Evolutionary conservation across 2,888 invertebrate species (phyloP), one percentile per base, ranked within the genome.

Genomic region (Melanchra persicariae): DNA sequence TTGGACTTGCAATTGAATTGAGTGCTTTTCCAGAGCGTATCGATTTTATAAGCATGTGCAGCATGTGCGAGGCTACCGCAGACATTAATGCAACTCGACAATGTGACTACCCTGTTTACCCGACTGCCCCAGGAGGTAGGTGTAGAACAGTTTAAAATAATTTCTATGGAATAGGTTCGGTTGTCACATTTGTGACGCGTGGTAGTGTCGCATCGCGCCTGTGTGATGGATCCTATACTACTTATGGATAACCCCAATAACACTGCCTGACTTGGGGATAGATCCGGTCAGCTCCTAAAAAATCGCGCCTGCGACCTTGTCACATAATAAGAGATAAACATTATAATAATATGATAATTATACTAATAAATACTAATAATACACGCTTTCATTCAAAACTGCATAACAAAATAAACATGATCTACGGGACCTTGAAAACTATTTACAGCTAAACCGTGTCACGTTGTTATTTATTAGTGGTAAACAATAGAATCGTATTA

Each of bases 401-500:
- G 54, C 45, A 66, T 63, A 45, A 61, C 57, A 70, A 43, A 49
- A 49, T n/a, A 26, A 67, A 61, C 71, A 66, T 65, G 65, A 54
- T 54, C n/a, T 51, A 30, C 1, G 12, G 3, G 30, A 45, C 74
- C 79, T 75, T 74, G 70, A 22, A 47, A 43, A 19, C 26, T 70
- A 61, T 74, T 67, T 26, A 26, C 47, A 70, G 17, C 15, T 30
- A 45, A 26, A 40, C 1, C 6, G 43, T 58, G 61, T 52, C 70
- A 70, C 43, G 63, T 73, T 49, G 40, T 78, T 52, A 73, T 77
- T 60, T 67, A 68, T 78, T 68, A 37, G 34, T 45, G 2, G 40
- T 64, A 67, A 67, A 77, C 71, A 66, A 71, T 59, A 71, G n/a
- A 67, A 77, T 57, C 40, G 49, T 52, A 75, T n/a, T 59, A 61